Evolutionary conservation across 2,888 invertebrate species (phyloP), one percentile per base, ranked within the genome.

Genomic region (Drosophila setosimentum): DNA sequence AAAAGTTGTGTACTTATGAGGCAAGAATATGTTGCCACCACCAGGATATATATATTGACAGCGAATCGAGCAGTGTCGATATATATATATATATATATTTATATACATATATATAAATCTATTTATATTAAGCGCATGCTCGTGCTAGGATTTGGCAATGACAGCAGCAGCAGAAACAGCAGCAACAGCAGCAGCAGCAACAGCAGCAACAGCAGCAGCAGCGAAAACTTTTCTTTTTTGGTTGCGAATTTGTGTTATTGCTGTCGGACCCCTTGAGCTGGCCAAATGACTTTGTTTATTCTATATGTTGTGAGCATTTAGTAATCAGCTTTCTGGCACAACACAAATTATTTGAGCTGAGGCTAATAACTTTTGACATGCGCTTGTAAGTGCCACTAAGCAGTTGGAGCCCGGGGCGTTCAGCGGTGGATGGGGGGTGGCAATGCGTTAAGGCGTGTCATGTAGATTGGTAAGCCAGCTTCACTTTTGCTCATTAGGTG

Each of bases 331-430:
- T 78, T 76, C 70, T 85, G 80, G 78, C 83, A 86, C 65, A 82
- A 21, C 60, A 76, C 89, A 90, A 90, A 87, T 90, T 85, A 89
- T 82, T 85, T 82, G 78, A 68, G 71, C 54, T 54, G 48, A 58
- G 73, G 63, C 91, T 91, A 82, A 91, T 91, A 87, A 87, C 88
- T 87, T 91, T 91, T 87, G 90, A 88, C 90, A 82, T 89, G 85
- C 76, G 90, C 68, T 71, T 70, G 75, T 80, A 75, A 88, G 80
- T 85, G 76, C 81, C 81, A 81, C 78, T 82, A 81, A 69, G 72
- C 66, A 65, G 51, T 30, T 11, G 1, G 27, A 13, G 24, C 27
- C 21, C 7, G 21, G n/a, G 51, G 60, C 33, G 16, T 16, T 7
- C 1, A 35, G 18, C 45, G 8, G 42, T 21, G 21, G 11, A 42